phyloP scores from a whole-genome alignment of 37 sponge, comb jelly and placozoan species.

The Spongilla lacustris region DNA sequence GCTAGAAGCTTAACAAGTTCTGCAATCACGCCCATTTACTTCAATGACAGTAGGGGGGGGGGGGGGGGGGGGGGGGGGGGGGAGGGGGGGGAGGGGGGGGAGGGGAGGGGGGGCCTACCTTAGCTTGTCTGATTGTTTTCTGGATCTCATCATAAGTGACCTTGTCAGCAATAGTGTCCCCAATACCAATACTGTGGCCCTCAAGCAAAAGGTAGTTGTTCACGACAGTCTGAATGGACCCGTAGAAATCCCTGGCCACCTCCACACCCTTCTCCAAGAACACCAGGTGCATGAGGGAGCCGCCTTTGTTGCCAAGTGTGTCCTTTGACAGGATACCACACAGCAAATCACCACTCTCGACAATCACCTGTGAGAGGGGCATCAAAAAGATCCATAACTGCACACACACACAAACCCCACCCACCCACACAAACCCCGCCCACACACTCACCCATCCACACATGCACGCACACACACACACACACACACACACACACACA shows the following conservation, averaged over 20 bases:
- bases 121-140: constrained; percentile 92
- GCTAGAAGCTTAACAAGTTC: background rate
- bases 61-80: no score
- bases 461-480: constrained; percentile 22
- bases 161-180: constrained; percentile 98
- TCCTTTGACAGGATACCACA: constrained; percentile 97
- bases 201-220: constrained; percentile 96
- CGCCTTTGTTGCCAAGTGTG: constrained; percentile 92
- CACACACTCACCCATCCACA: constrained; percentile 10
- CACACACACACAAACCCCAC: background rate
- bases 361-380: constrained; percentile 74
- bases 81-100: no score
- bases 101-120: constrained; percentile 40
- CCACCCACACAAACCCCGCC: background rate
- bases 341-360: constrained; percentile 92
- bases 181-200: constrained; percentile 99
- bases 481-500: background rate
- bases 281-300: constrained; percentile 95
- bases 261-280: constrained; percentile 89
- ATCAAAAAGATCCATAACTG: background rate
- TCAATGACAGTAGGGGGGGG: background rate
- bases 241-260: constrained; percentile 88
- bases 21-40: background rate
- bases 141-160: constrained; percentile 95
- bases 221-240: constrained; percentile 95